Evolutionary conservation across 2,797 vertebrate genomes (phyloP), one percentile per base, ranked within the genome.

Genomic region (Balearica regulorum): DNA sequence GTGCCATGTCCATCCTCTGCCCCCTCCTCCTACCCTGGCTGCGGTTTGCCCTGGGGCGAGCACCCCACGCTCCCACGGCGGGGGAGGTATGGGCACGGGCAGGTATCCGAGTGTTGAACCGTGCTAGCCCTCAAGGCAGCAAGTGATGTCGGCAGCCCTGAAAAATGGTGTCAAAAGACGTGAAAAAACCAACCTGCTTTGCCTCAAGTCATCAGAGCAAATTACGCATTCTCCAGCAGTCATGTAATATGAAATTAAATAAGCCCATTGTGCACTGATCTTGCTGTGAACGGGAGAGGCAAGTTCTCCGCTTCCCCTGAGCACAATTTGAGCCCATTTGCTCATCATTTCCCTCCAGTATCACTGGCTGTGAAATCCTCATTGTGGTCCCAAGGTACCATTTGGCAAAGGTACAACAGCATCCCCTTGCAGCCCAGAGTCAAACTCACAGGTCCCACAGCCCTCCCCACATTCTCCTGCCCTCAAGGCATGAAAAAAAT

Each of bases 361-460:
- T 61, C 62, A 7, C 58, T 57, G 8, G 13, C 82, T 29, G 48
- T 8, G 53, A 57, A 53, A 64, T 1, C 44, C 65, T 8, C 69
- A 0, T 2, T 0, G 16, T 5, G 3, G 24, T 58, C 65, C 88
- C 55, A 5, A 4, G 1, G 49, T 1, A 0, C 15, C 7, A 1
- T 5, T 14, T 4, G 16, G 25, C 41, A 20, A 20, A 41, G 29
- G 4, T 4, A 6, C 35, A 16, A 2, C 20, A 28, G 16, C 44
- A 10, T n/a, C 57, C 35, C 25, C 13, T 16, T 1, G 9, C 35
- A 55, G 70, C 26, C 35, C 19, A 2, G 7, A 1, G 24, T 9
- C 16, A 6, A 16, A 4, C n/a, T 16, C 18, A 0, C 28, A 2
- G 28, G n/a, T 75, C 69, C 69, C 1, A 0, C 48, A 66, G 51